Evolutionary conservation across 2,888 invertebrate genomes (phyloP), one percentile per base, ranked within the genome.

Genomic region (Drosophila fungiperda): DNA sequence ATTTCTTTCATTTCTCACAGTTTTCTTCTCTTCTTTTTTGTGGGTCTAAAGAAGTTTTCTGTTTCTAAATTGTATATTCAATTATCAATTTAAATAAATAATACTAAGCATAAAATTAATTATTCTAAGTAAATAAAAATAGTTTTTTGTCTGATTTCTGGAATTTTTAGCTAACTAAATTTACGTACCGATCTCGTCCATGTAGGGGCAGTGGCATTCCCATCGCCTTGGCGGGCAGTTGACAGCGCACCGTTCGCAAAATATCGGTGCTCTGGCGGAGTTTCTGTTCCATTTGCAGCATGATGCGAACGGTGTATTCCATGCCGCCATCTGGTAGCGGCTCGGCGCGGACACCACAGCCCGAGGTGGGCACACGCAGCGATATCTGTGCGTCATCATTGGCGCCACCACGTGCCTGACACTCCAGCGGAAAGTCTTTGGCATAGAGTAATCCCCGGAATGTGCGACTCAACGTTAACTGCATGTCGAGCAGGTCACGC

Each of bases 401-500:
- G 17, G 79, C 77, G 59, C 89, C 90, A 93, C 96, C 96, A 88
- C 95, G 94, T 15, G 94, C 93, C 35, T 95, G 94, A 86, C 97
- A 97, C 89, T 96, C 96, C 70, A 95, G 94, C 0, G 96, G 95
- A 92, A 96, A 96, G 82, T 96, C 96, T 92, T 95, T 96, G 73
- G 96, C 96, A 88, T 96, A 96, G 38, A 96, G 93, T 9, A 96
- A 92, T 9, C 97, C 97, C 82, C 95, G 95, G 93, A 97, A 97
- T 0, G 80, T 85, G 20, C 90, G 91, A 68, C 87, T 92, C 94
- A 96, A 94, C 55, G 94, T 93, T 17, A 96, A 90, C 63, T 94
- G 94, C 70, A 96, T 94, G 69, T 95, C 95, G 87, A 96, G 93
- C 63, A 94, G 93, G 63, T 94, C 94, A 67, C 95, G 94, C 80